Conservation (phyloP, 2,797 vertebrate species). For the Masticophis lateralis region DNA sequence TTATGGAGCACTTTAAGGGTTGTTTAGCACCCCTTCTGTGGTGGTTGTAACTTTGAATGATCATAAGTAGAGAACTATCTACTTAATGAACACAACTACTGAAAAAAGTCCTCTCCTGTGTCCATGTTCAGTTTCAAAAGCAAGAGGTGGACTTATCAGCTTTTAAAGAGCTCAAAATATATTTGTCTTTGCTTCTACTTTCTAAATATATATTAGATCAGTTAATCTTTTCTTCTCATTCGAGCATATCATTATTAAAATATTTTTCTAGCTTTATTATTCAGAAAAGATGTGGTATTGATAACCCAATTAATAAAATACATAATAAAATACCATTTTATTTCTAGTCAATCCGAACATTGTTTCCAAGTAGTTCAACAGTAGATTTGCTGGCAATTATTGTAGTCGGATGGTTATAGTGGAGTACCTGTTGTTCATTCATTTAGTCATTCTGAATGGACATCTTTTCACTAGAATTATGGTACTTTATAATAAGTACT, state of each 20-base stretch:
- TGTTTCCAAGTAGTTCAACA: not conserved
- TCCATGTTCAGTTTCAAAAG: not conserved
- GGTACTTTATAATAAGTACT: not conserved
- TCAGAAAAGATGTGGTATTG: not conserved
- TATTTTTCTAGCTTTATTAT: slow-evolving; percentile 2
- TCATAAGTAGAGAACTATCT: not conserved
- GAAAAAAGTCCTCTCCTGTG: not conserved
- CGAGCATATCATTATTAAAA: not conserved
- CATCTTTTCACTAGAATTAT: not conserved
- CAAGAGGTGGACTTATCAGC: not conserved
- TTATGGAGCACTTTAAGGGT: not conserved
- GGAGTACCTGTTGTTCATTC: not conserved
- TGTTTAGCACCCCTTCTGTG: not conserved
- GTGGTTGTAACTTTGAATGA: not conserved
- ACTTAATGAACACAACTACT: not conserved
- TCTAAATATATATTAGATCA: not conserved
- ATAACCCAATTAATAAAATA: not conserved
- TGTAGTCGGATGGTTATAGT: not conserved
- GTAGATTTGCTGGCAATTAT: not conserved
- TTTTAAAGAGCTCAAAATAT: not conserved
- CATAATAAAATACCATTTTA: not conserved
- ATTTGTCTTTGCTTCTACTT: slow-evolving; percentile 13
- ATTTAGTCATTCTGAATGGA: not conserved
- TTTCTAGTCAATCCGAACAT: not conserved
- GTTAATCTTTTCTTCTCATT: not conserved